Percentiles rank a stretch among this genome's conserved stretches.
Evolutionary conservation across 2,113 vertebrate genomes (phyloP).

Genomic region (Callorhinus ursinus): DNA sequence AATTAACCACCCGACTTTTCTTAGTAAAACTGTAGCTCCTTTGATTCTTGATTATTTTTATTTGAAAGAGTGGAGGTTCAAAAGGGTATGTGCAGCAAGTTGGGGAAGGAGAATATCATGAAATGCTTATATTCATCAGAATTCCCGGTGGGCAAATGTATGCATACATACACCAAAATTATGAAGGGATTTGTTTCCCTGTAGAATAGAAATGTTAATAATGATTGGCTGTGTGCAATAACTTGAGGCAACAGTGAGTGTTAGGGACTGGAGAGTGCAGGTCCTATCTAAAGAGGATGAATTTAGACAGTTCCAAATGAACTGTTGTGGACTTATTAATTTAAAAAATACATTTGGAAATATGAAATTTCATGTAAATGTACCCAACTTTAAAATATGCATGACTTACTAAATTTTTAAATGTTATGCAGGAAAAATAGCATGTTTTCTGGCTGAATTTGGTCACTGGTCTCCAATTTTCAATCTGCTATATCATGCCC

Average conservation of each 20-base stretch:
- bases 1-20: neutral
- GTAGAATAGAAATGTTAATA: neutral
- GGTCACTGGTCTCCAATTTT: neutral
- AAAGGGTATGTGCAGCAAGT: neutral
- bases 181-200: neutral
- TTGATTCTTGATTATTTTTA: slow-evolving; percentile 34
- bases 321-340: neutral
- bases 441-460: neutral
- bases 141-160: neutral
- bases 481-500: neutral
- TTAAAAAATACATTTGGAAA: neutral
- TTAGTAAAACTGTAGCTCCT: neutral
- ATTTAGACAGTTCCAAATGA: neutral
- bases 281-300: neutral
- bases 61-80: slow-evolving; percentile 8
- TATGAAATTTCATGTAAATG: neutral
- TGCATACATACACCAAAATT: neutral
- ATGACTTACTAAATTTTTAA: neutral
- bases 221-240: neutral
- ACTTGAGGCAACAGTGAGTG: neutral
- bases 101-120: neutral
- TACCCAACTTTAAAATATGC: neutral
- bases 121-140: neutral
- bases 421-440: neutral
- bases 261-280: neutral